These are phyloP conservation scores for Lomographa bimaculata DNA, from an alignment of 2,888 invertebrate species.

Conservation along the genomic window DNA sequence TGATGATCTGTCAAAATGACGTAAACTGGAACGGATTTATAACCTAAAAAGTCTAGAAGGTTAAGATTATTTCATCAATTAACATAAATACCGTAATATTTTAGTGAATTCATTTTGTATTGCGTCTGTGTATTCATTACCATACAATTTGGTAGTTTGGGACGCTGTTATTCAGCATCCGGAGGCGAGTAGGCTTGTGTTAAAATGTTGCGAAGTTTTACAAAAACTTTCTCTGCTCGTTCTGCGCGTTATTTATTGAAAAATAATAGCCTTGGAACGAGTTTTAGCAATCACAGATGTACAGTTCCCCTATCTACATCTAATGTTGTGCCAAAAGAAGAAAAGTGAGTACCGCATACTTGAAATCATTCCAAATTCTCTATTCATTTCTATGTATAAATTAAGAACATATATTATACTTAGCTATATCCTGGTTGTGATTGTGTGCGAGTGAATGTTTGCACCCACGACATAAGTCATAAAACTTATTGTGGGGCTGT, in stretches of 20 bases:
- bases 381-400: background rate
- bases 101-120: conserved; percentile 1
- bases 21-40: conserved; percentile 17
- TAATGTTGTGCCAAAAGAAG: conserved; percentile 58
- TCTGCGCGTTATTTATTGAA: conserved; percentile 50
- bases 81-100: conserved; percentile 6
- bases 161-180: no score
- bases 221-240: conserved; percentile 57
- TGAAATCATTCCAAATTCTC: conserved; percentile 1
- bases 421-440: no score
- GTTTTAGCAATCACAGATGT: conserved; percentile 55
- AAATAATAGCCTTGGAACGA: conserved; percentile 50
- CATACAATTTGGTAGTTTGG: conserved; percentile 5
- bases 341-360: conserved; percentile 60
- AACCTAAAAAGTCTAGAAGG: conserved; percentile 19
- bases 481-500: no score
- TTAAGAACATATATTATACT: no score
- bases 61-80: conserved; percentile 7
- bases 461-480: no score
- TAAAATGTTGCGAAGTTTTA: conserved; percentile 60
- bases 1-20: conserved; percentile 7
- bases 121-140: conserved; percentile 19
- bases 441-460: no score
- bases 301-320: conserved; percentile 65
- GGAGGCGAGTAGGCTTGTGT: no score